Conservation (phyloP, 2,797 vertebrate genomes). For the Oophaga sylvatica region DNA sequence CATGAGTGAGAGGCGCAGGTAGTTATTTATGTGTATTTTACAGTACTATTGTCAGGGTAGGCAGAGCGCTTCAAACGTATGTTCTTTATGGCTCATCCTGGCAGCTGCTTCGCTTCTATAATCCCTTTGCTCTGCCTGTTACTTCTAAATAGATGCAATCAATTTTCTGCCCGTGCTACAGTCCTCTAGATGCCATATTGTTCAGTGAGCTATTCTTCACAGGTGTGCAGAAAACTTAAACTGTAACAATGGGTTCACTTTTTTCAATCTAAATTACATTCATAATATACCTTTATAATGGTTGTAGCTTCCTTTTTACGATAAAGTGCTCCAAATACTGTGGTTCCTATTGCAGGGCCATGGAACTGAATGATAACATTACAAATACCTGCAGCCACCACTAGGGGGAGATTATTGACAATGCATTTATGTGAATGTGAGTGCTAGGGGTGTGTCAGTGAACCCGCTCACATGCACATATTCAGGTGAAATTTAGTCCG, state of each 20-base stretch:
- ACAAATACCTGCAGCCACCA: too few relatives aligned
- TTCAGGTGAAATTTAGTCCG: too few relatives aligned
- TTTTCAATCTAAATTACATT: neutral
- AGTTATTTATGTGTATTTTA: too few relatives aligned
- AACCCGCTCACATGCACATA: too few relatives aligned
- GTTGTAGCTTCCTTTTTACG: neutral
- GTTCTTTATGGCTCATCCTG: neutral
- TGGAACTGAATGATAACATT: too few relatives aligned
- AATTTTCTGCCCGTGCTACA: slow-evolving; percentile 1
- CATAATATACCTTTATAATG: neutral
- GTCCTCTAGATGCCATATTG: slow-evolving; percentile 2
- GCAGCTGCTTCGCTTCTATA: slow-evolving; percentile 6
- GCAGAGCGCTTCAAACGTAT: neutral
- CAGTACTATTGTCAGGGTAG: neutral
- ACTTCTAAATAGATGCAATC: slow-evolving; percentile 21
- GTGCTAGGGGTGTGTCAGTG: too few relatives aligned
- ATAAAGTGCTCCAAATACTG: too few relatives aligned
- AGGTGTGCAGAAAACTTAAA: slow-evolving; percentile 12
- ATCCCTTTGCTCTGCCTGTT: slow-evolving; percentile 5
- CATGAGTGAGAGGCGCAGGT: too few relatives aligned
- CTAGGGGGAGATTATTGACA: too few relatives aligned
- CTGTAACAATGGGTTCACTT: neutral
- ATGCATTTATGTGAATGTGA: too few relatives aligned
- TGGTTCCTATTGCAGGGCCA: too few relatives aligned
- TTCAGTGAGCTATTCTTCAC: neutral